Percentiles rank a stretch among this genome's conserved stretches.
Conservation (phyloP, 1,140 invertebrate genomes). For the Aphelinus atriplicis region DNA sequence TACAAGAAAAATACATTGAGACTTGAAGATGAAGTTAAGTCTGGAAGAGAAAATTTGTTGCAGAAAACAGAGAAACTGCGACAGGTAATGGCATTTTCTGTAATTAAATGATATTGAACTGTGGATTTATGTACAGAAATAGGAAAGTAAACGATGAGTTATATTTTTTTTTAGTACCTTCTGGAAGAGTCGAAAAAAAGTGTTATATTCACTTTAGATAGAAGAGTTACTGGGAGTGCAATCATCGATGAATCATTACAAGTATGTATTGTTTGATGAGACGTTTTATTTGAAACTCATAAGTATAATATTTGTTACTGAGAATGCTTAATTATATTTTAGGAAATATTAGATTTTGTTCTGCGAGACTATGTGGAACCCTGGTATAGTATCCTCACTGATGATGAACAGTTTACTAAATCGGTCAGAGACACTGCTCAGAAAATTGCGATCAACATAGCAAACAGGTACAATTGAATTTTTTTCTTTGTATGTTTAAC, state of each 20-base stretch:
- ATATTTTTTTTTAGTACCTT: slow-evolving; percentile 50
- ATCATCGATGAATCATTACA: slow-evolving; percentile 78
- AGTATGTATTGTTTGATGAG: slow-evolving; percentile 48
- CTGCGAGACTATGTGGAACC: slow-evolving; percentile 82
- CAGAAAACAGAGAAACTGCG: slow-evolving; percentile 63
- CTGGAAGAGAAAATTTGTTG: slow-evolving; percentile 60
- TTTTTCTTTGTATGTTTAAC: background rate
- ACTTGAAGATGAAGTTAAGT: slow-evolving; percentile 57
- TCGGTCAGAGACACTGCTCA: slow-evolving; percentile 69
- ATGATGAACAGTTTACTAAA: slow-evolving; percentile 69
- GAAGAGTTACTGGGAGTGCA: slow-evolving; percentile 73
- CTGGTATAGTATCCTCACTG: slow-evolving; percentile 75
- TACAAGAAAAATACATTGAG: slow-evolving; percentile 58
- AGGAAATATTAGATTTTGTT: slow-evolving; percentile 78
- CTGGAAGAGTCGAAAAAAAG: slow-evolving; percentile 56
- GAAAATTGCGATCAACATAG: slow-evolving; percentile 69
- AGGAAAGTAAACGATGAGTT: background rate
- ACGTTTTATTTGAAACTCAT: background rate
- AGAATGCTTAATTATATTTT: slow-evolving; percentile 27
- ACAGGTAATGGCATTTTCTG: slow-evolving; percentile 49
- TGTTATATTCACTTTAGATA: slow-evolving; percentile 64
- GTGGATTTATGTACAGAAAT: too few relatives aligned
- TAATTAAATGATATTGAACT: background rate
- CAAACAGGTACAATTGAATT: slow-evolving; percentile 64
- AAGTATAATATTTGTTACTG: slow-evolving; percentile 1